Base-by-base conservation (phyloP, 2,797 vertebrate genomes). In the Adelosebastes latens region DNA sequence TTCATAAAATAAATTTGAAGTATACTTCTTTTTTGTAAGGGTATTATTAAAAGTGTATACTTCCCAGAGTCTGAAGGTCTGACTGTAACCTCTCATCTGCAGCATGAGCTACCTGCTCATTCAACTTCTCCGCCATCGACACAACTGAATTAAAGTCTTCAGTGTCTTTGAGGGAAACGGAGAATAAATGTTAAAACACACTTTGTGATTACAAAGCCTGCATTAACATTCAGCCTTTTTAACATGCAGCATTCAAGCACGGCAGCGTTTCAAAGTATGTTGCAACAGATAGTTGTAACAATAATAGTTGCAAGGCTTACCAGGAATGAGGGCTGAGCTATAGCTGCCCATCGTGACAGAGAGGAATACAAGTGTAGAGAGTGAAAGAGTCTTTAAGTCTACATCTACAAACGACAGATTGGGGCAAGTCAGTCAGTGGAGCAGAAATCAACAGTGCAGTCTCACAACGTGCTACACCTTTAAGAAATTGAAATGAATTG, bases 131-230 rank as follows among this genome's bases (percentile, higher is more conserved):
- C 87, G 95, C 92, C 85, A 96, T 90, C 77, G 97, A 96, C 83
- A 98, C 95, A 87, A 99, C 96, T 34, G 97, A 97, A 82, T 97
- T 97, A 96, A 99, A 99, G 89, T 98, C 97, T 93, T 98, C 98
- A 88, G 97, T 93, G 85, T 99, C 98, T 99, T 94, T 76, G 93
- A 96, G 85, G 92, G 60, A 87, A 76, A 89, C 24, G 10, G 67
- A 87, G 60, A 82, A 76, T 6, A 66, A 31, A 49, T 11, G 34
- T 77, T 64, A 79, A 82, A 82, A 49, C 31, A 60, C 29, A 59
- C 31, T 36, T 11, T 69, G 27, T 67, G 46, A 67, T 63, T 36
- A 46, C 25, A 65, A 42, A 67, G 62, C 39, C 29, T 25, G n/a
- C 46, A 31, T 42, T 53, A 55, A 64, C 49, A 81, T 49, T 80